phyloP scores from a whole-genome alignment of 2,888 invertebrate genomes.

The Leucophenga maculata region DNA sequence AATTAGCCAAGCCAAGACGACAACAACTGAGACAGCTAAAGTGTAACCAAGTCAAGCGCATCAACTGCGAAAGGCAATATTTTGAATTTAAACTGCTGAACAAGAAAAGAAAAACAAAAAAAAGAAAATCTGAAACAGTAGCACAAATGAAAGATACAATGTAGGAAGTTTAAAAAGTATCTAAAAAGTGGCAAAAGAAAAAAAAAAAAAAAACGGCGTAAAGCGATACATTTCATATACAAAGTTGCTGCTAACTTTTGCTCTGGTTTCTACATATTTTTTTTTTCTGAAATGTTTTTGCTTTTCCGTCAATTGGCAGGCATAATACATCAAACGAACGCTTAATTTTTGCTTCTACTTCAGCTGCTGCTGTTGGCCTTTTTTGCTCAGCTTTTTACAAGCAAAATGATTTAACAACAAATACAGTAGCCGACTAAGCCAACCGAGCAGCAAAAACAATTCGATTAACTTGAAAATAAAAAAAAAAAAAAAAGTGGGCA shows the following conservation, averaged over 20 bases:
- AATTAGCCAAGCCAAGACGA: constrained; percentile 49
- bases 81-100: no score
- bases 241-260: not conserved
- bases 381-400: not conserved
- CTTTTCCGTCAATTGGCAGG: constrained; percentile 10
- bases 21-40: not conserved
- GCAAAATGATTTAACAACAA: constrained; percentile 5
- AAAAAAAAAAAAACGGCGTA: constrained; percentile 25
- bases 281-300: not conserved
- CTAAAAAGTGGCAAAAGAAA: not conserved
- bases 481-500: not conserved
- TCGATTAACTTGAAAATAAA: constrained; percentile 13
- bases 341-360: constrained; percentile 12
- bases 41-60: no score
- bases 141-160: not conserved
- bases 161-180: not conserved
- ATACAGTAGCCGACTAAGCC: not conserved
- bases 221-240: constrained; percentile 45
- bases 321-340: constrained; percentile 22
- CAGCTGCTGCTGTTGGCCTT: not conserved
- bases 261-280: no score
- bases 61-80: no score
- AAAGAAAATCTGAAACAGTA: constrained; percentile 23
- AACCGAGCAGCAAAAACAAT: constrained; percentile 1
- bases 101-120: constrained; percentile 31